Percentiles rank a stretch among this genome's conserved stretches.
Evolutionary conservation across 2,888 invertebrate genomes (phyloP).

Genomic region (Himalopsyche anomala): DNA sequence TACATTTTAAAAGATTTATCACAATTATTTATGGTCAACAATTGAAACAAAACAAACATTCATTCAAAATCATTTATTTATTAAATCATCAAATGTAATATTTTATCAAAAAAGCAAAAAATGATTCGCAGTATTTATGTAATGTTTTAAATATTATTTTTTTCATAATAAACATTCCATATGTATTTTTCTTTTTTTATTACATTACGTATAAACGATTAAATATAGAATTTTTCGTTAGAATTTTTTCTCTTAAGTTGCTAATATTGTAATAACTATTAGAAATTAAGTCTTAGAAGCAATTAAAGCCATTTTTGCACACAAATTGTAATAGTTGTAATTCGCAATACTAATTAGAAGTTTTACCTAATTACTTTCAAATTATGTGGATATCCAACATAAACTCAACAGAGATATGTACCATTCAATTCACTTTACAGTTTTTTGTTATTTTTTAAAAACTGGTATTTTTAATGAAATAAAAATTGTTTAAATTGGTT

Average conservation of each 20-base stretch:
- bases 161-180: too few species aligned
- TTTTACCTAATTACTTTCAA: not conserved
- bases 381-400: not conserved
- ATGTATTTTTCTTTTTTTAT: not conserved
- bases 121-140: too few species aligned
- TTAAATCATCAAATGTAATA: not conserved
- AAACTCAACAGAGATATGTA: not conserved
- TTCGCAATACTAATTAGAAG: not conserved
- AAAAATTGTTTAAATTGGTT: not conserved
- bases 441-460: not conserved
- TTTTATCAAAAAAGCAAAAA: too few species aligned
- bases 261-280: slow-evolving; percentile 20
- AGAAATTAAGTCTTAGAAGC: slow-evolving; percentile 5
- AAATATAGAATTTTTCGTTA: not conserved
- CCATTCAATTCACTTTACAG: not conserved
- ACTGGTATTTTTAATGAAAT: not conserved
- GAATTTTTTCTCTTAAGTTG: slow-evolving; percentile 23
- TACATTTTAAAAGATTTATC: not conserved
- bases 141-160: too few species aligned
- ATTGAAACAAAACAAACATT: not conserved
- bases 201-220: not conserved
- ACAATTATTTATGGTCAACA: slow-evolving; percentile 15
- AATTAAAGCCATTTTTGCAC: slow-evolving; percentile 31
- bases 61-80: slow-evolving; percentile 15
- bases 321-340: slow-evolving; percentile 26